Evolutionary conservation across 2,113 vertebrate genomes (phyloP).

Genomic region (Antechinus stuartii): DNA sequence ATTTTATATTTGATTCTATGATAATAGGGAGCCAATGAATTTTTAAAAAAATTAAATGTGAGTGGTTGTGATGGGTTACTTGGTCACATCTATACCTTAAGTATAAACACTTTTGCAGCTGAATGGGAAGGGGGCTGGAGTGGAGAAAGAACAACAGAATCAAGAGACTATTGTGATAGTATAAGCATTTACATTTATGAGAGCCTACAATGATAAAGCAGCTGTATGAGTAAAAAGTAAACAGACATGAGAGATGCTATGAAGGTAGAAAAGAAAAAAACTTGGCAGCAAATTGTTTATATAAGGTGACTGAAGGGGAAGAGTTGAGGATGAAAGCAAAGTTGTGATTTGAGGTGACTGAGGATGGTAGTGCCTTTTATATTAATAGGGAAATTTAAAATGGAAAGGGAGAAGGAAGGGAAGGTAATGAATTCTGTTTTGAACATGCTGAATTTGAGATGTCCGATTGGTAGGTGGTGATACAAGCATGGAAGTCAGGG

Average conservation of each 20-base stretch:
- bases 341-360: background rate
- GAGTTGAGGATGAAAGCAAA: background rate
- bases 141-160: background rate
- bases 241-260: background rate
- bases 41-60: too few relatives aligned
- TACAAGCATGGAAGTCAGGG: background rate
- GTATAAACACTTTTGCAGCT: background rate
- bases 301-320: background rate
- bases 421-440: background rate
- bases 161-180: background rate
- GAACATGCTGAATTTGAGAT: background rate
- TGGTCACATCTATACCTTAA: too few relatives aligned
- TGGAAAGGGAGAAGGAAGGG: background rate
- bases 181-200: background rate
- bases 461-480: background rate
- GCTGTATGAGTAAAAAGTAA: background rate
- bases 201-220: background rate
- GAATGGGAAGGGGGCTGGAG: background rate
- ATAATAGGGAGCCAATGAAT: too few relatives aligned
- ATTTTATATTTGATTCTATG: too few relatives aligned
- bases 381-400: background rate
- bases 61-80: too few relatives aligned
- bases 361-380: background rate
- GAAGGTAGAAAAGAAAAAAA: background rate
- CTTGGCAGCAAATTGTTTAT: background rate